Conservation (phyloP, 2,113 vertebrate species). For the Ancistrus triradiatus region DNA sequence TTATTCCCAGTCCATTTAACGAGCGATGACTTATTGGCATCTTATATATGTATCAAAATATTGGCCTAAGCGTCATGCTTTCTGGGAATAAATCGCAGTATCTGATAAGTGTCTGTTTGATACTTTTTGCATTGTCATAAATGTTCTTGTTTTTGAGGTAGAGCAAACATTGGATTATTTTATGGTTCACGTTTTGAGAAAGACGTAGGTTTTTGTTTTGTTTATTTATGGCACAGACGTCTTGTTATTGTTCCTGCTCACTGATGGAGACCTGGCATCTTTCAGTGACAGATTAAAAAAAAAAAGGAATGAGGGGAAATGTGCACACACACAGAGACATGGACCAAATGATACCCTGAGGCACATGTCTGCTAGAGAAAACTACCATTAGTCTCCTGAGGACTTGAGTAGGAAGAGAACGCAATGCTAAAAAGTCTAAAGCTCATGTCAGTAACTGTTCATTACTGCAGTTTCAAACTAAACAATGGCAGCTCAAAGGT, state of each 20-base stretch:
- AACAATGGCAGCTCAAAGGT: slow-evolving; percentile 60
- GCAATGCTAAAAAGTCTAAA: slow-evolving; percentile 61
- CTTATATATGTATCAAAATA: slow-evolving; percentile 3
- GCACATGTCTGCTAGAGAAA: slow-evolving; percentile 22
- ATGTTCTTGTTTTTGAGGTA: neutral
- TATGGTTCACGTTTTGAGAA: neutral
- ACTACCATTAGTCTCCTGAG: neutral
- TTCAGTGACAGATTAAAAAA: slow-evolving; percentile 12
- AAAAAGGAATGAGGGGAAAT: neutral
- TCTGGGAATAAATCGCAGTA: neutral
- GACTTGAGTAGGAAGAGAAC: slow-evolving; percentile 6
- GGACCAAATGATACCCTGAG: slow-evolving; percentile 20
- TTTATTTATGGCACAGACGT: slow-evolving; percentile 18
- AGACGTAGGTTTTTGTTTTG: slow-evolving; percentile 8
- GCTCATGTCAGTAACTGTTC: slow-evolving; percentile 66
- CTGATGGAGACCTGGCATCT: slow-evolving; percentile 21
- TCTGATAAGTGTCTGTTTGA: neutral
- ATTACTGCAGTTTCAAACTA: slow-evolving; percentile 61
- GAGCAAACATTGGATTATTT: neutral
- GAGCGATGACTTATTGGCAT: slow-evolving; percentile 21
- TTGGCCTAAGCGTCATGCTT: neutral
- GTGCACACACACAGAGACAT: slow-evolving; percentile 7
- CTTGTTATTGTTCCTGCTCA: slow-evolving; percentile 4
- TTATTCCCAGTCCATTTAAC: slow-evolving; percentile 22
- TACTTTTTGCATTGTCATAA: slow-evolving; percentile 10